These are phyloP conservation scores for Pseudorhiza aurosa DNA, from an alignment of 30 jellyfish, hydroid and myxozoan species.

Conservation along the genomic window DNA sequence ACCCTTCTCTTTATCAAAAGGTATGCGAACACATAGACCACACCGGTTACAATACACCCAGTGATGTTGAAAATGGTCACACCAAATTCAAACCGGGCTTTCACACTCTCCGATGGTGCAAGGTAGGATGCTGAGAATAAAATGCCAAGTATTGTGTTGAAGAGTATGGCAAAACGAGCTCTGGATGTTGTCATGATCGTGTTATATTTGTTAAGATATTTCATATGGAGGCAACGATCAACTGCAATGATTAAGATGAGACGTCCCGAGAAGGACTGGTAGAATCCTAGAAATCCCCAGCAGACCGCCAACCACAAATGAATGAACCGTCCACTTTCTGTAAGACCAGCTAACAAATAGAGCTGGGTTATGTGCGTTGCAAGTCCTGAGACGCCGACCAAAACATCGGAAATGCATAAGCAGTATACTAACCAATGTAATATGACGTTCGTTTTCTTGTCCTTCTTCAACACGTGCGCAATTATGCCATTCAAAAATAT, in stretches of 20 bases:
- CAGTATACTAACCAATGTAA: not conserved
- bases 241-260: not conserved
- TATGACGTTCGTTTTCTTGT: not conserved
- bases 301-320: not conserved
- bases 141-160: not conserved
- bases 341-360: not conserved
- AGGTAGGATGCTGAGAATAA: not conserved
- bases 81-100: not conserved
- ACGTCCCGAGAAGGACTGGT: not conserved
- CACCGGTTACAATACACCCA: not conserved
- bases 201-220: not conserved
- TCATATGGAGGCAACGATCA: constrained; percentile 7
- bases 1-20: not conserved
- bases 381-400: not conserved
- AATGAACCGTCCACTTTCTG: not conserved
- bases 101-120: not conserved
- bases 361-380: not conserved
- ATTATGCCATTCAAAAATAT: not conserved
- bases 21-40: not conserved
- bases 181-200: not conserved
- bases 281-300: not conserved
- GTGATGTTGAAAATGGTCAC: not conserved
- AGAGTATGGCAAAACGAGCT: not conserved
- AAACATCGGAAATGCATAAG: not conserved
- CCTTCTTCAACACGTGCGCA: not conserved